Evolutionary conservation across 2,113 vertebrate genomes (phyloP), one percentile per base, ranked within the genome.

Genomic region (Suricata suricatta): DNA sequence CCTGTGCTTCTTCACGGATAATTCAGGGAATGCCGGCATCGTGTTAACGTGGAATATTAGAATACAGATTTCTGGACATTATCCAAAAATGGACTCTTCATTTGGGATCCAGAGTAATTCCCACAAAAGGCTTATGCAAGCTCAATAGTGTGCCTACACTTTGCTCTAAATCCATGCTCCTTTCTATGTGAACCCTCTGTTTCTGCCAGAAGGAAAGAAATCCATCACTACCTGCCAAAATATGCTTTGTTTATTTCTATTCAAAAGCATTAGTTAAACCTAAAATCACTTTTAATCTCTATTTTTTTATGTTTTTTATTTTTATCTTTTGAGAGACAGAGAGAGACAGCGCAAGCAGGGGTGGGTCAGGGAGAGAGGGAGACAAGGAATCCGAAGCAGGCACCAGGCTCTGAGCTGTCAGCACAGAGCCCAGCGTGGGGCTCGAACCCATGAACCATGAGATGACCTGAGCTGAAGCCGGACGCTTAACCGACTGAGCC

Each of bases 131-230:
- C 23, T 64, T 69, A 80, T 44, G 52, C 2, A 93, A 84, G 19
- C 35, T 91, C 88, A 76, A 21, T 50, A 93, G 93, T 66, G 7
- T 74, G 38, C 54, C 35, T 33, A 60, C 33, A 35, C 15, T 93
- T 52, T 63, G 16, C 12, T 80, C 12, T 80, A 87, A 89, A 92
- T 79, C 64, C 3, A 57, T 7, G 93, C 19, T 94, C 8, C 63
- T 94, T 86, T 60, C 72, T 57, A 50, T 12, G 50, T 38, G 27
- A 91, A 82, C 12, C 11, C 11, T 54, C n/a, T 86, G 57, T 27
- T 95, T 95, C 80, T 96, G 88, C n/a, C 35, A 81, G 19, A 63
- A 0, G 7, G 31, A 79, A n/a, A 86, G 83, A 96, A 92, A 54
- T 33, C 21, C 21, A 76, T 27, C 27, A n/a, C 50, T 66, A 71